Conservation (phyloP, 2,113 vertebrate species). For the Sterrhoptilus dennistouni region DNA sequence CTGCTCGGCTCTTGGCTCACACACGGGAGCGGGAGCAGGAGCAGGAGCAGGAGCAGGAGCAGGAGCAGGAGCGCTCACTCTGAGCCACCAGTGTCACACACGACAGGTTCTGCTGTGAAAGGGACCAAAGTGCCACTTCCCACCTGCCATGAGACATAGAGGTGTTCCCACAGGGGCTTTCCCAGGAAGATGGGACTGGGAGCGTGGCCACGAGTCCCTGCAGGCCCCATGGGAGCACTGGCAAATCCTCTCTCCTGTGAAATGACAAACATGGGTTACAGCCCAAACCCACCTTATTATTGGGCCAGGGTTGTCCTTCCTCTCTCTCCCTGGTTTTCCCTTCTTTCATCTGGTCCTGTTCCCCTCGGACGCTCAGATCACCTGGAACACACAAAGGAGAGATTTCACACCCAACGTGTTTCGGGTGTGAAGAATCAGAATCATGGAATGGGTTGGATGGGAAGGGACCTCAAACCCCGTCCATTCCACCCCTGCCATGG, state of each 20-base stretch:
- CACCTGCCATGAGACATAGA: accelerated
- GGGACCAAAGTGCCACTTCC: not conserved
- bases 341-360: not conserved
- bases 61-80: not conserved
- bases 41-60: not conserved
- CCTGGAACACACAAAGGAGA: not conserved
- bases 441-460: not conserved
- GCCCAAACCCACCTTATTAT: not conserved
- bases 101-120: not conserved
- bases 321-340: not conserved
- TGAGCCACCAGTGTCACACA: not conserved
- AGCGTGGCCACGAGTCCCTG: not conserved
- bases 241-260: not conserved
- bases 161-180: not conserved
- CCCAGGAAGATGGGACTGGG: not conserved
- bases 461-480: not conserved
- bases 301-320: not conserved
- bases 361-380: not conserved
- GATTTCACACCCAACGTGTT: not conserved
- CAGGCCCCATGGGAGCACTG: not conserved
- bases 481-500: not conserved
- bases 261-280: not conserved
- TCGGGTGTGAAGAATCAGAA: not conserved
- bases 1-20: not conserved
- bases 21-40: not conserved